Evolutionary conservation across 2,797 vertebrate species (phyloP).

Genomic region (Danio aesculapii): DNA sequence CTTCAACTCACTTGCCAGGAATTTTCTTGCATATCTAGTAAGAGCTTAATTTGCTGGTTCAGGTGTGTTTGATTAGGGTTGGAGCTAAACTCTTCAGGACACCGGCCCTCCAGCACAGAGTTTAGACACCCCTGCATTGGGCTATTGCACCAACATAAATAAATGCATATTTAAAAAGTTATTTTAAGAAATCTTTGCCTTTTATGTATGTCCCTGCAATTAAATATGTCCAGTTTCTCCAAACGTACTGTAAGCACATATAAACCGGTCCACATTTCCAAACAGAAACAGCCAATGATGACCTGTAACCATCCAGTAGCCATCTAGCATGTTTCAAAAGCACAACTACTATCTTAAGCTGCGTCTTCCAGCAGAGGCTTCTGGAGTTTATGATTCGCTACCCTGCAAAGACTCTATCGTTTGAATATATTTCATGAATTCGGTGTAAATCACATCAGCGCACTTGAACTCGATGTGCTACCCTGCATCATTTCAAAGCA

Average conservation of each 20-base stretch:
- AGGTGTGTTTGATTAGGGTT: too few species aligned
- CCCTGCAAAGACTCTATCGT: slow-evolving; percentile 73
- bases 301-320: neutral
- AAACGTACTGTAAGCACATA: neutral
- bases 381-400: slow-evolving; percentile 73
- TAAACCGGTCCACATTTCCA: neutral
- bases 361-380: slow-evolving; percentile 4
- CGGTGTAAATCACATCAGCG: slow-evolving; percentile 74
- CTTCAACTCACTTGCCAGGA: too few species aligned
- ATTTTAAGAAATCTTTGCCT: neutral
- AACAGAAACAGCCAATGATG: neutral
- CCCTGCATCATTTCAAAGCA: slow-evolving; percentile 66
- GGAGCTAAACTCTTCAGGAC: too few species aligned
- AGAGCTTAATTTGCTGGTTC: too few species aligned
- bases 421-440: slow-evolving; percentile 75
- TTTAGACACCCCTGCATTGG: too few species aligned
- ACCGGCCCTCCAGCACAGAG: too few species aligned
- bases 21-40: too few species aligned
- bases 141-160: too few species aligned
- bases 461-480: slow-evolving; percentile 60
- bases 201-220: neutral
- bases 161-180: neutral
- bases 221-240: neutral
- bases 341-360: neutral
- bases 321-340: slow-evolving; percentile 6